These are phyloP conservation scores for Crypturellus undulatus DNA, from an alignment of 2,113 vertebrate species.

Conservation along the genomic window DNA sequence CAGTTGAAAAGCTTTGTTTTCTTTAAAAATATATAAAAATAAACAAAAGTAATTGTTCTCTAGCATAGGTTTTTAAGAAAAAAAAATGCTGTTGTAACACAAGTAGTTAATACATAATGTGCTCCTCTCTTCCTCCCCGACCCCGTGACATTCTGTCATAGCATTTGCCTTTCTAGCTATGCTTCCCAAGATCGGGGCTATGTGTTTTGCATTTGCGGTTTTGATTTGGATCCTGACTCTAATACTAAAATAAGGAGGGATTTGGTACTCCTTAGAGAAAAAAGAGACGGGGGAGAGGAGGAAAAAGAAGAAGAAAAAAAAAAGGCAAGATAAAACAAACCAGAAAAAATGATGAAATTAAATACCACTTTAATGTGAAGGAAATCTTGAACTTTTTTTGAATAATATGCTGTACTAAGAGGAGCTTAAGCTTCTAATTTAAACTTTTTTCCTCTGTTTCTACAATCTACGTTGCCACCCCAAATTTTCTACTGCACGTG, in stretches of 20 bases:
- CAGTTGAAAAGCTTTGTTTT: background rate
- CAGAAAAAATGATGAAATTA: background rate
- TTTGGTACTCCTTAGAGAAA: conserved; percentile 3
- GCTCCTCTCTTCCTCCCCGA: background rate
- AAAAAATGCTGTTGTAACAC: background rate
- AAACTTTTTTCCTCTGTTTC: background rate
- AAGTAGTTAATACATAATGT: background rate
- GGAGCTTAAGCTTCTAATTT: background rate
- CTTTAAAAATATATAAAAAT: background rate
- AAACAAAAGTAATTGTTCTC: conserved; percentile 11
- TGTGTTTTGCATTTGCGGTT: background rate
- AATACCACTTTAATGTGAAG: fast-evolving
- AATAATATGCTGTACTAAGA: background rate
- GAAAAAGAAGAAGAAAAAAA: too few relatives aligned
- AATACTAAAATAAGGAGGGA: background rate
- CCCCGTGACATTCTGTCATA: background rate
- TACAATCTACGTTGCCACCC: background rate
- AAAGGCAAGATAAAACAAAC: background rate
- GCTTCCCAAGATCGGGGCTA: background rate
- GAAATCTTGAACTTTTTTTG: background rate
- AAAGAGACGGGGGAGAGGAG: background rate
- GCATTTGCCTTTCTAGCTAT: background rate
- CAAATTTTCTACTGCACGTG: background rate
- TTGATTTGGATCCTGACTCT: background rate
- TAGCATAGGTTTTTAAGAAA: background rate